Conservation (phyloP, 1,140 invertebrate species). For the Caerostris extrusa region DNA sequence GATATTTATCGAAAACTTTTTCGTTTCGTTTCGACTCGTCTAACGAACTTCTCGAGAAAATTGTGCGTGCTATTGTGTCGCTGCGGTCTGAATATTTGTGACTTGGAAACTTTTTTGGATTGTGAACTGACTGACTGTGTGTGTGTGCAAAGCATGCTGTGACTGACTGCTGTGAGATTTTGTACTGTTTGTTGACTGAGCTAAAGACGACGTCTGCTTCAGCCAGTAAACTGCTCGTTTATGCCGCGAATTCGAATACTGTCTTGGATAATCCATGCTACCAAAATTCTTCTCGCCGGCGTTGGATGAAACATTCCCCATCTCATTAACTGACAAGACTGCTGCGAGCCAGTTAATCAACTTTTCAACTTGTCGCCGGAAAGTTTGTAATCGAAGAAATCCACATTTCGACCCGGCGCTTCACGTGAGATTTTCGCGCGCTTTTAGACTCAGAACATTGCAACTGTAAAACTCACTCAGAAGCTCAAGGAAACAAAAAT, state of each 20-base stretch:
- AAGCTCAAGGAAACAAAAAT: background rate
- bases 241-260: slow-evolving; percentile 61
- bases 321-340: background rate
- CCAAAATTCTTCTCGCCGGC: slow-evolving; percentile 60
- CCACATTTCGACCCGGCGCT: slow-evolving; percentile 12
- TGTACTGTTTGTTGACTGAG: background rate
- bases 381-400: slow-evolving; percentile 18
- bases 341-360: background rate
- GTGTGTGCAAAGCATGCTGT: background rate
- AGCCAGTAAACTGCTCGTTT: slow-evolving; percentile 47
- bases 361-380: background rate
- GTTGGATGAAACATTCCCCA: slow-evolving; percentile 51
- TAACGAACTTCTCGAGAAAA: background rate
- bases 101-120: background rate
- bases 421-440: slow-evolving; percentile 33
- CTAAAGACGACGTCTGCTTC: background rate
- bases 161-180: background rate
- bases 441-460: background rate
- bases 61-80: slow-evolving; percentile 13
- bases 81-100: background rate
- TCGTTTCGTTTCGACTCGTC: background rate
- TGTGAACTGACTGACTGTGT: background rate
- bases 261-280: slow-evolving; percentile 63
- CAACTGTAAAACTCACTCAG: slow-evolving; percentile 1
- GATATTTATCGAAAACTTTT: background rate